Evolutionary conservation across 2,113 vertebrate genomes (phyloP), one percentile per base, ranked within the genome.

Genomic region (Microcebus griseorufus): DNA sequence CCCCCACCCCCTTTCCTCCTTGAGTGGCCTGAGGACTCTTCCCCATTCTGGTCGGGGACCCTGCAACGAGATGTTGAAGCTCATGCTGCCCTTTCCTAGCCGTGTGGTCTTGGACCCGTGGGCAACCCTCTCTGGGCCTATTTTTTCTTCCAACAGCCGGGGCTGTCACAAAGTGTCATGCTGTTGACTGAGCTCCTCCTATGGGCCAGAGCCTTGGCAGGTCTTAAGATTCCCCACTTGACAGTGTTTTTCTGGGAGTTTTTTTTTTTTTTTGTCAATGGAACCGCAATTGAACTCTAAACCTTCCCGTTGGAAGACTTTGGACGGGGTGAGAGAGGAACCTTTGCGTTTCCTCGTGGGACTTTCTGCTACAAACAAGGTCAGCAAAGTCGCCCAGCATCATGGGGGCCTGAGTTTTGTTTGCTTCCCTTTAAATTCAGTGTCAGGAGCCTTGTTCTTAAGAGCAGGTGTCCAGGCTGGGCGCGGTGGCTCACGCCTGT

Each of bases 361-460:
- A 65, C 53, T 87, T 92, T 73, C 70, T n/a, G 39, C 32, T 9
- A 13, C 11, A 9, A 18, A 9, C 42, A 9, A 45, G 78, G 32
- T 62, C 81, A 64, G 94, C 32, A 25, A 7, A 17, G 1, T 0
- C 4, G 22, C 39, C 39, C 10, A 2, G 51, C 58, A 25, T 45
- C 65, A 53, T 8, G 53, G 2, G 2, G 25, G 58, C 1, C 0
- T 0, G 45, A 58, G 45, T 6, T 34, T 9, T 11, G 29, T 10
- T 32, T 42, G 37, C 85, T 58, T 51, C 76, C 23, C 27, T 53
- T 72, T 23, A 9, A 11, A 8, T n/a, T 60, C 37, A 5, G 0
- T 60, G 6, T n/a, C 89, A 14, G 2, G 18, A 60, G 48, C 60
- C 23, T 17, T 48, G 58, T 32, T 18, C 67, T 58, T 9, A 18